Conservation (phyloP, 2,888 invertebrate species). For the Agyllia agylla region DNA sequence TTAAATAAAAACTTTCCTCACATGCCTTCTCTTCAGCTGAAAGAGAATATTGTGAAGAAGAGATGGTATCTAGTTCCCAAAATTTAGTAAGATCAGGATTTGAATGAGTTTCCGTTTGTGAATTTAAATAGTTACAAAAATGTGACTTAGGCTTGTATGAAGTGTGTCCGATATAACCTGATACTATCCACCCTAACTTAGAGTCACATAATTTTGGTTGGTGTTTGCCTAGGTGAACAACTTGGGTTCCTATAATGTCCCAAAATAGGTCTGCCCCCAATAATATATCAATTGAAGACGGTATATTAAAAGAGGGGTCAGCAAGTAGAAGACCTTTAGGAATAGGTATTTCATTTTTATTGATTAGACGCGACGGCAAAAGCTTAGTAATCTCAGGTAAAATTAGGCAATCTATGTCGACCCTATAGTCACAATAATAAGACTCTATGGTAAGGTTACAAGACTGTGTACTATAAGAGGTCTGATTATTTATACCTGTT, state of each 20-base stretch:
- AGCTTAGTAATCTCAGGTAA: constrained; percentile 65
- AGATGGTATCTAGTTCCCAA: constrained; percentile 72
- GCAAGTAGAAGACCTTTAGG: constrained; percentile 55
- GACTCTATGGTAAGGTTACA: constrained; percentile 55
- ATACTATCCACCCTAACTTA: constrained; percentile 16
- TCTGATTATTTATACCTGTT: constrained; percentile 69
- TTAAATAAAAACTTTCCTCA: constrained; percentile 58
- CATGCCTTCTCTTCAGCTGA: constrained; percentile 62
- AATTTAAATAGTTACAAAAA: neutral
- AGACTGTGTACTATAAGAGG: constrained; percentile 54
- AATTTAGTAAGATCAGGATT: constrained; percentile 48
- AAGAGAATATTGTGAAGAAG: constrained; percentile 29
- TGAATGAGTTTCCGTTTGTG: neutral
- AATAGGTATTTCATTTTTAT: constrained; percentile 9
- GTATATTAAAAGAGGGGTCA: constrained; percentile 69
- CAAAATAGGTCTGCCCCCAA: constrained; percentile 74
- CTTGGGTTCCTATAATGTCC: constrained; percentile 25
- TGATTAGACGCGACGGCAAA: constrained; percentile 48
- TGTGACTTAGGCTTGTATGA: neutral
- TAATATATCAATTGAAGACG: constrained; percentile 69
- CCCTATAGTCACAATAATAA: constrained; percentile 35
- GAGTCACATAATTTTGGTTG: constrained; percentile 9
- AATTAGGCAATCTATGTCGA: constrained; percentile 51
- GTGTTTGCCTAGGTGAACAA: constrained; percentile 21
- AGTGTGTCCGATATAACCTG: neutral